A percentile compares a stretch with the other conserved stretches of the same genome.
phyloP scores from a whole-genome alignment of 2,113 vertebrate species.

The Noctilio leporinus region DNA sequence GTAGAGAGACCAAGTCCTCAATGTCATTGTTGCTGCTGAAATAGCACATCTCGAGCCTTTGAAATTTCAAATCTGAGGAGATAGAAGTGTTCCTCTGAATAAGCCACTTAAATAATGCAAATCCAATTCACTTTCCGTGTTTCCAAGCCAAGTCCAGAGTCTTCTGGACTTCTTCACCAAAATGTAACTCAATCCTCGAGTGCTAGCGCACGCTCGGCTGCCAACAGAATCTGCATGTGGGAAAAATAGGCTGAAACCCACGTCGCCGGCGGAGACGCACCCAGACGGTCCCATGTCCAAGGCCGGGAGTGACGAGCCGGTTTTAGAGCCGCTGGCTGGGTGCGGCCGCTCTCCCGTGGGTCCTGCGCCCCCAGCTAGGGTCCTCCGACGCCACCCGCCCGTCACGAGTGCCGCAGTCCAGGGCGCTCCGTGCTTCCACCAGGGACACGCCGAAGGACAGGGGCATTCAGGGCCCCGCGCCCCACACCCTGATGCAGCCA shows the following conservation, averaged over 20 bases:
- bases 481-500: not conserved
- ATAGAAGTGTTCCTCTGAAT: slow-evolving; percentile 56
- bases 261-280: not conserved
- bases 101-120: slow-evolving; percentile 69
- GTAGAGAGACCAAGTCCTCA: slow-evolving; percentile 76
- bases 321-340: not conserved
- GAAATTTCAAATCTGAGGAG: slow-evolving; percentile 60
- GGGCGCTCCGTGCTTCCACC: not conserved
- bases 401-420: not conserved
- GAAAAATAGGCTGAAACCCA: slow-evolving; percentile 49
- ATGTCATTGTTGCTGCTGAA: slow-evolving; percentile 79
- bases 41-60: slow-evolving; percentile 62
- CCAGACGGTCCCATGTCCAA: not conserved
- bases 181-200: slow-evolving; percentile 45
- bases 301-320: not conserved
- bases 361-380: not conserved
- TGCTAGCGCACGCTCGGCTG: slow-evolving; percentile 28
- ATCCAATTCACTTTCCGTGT: slow-evolving; percentile 68
- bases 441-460: not conserved
- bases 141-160: slow-evolving; percentile 65
- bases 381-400: not conserved
- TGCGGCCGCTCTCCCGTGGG: not conserved
- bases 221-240: slow-evolving; percentile 39
- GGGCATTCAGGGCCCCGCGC: too few species aligned
- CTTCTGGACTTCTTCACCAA: slow-evolving; percentile 61